Evolutionary conservation across 1,140 invertebrate genomes (phyloP).

Genomic region (Helicoverpa armigera): DNA sequence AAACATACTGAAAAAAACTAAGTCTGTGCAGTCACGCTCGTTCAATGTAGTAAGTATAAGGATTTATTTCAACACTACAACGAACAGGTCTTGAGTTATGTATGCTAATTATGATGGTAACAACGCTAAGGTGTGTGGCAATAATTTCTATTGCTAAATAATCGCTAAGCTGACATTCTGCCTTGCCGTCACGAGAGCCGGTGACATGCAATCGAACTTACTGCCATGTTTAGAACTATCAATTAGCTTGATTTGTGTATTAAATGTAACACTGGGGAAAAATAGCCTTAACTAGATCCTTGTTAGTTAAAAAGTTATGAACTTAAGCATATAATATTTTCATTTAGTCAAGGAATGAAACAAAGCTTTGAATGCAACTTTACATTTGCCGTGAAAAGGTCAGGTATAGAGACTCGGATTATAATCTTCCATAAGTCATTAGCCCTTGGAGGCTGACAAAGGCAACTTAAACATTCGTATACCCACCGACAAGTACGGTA

Average conservation of each 20-base stretch:
- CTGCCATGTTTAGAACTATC: no score
- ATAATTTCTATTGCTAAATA: constrained; percentile 27
- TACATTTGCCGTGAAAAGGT: no score
- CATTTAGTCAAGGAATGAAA: no score
- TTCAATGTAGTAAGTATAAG: background rate
- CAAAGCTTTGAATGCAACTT: no score
- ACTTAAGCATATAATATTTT: no score
- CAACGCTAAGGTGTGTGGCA: constrained; percentile 19
- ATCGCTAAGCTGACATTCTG: constrained; percentile 15
- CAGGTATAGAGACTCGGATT: no score
- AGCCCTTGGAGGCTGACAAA: no score
- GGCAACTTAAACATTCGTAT: background rate
- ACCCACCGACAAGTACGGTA: background rate
- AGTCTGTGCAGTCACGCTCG: constrained; percentile 2
- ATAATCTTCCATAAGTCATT: no score
- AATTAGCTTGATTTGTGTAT: no score
- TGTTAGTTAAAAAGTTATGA: no score
- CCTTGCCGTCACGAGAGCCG: constrained; percentile 6
- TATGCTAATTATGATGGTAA: constrained; percentile 2
- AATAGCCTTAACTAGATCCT: no score
- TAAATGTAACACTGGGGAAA: no score
- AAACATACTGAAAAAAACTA: background rate
- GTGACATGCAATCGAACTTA: constrained; percentile 15
- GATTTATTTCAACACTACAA: background rate
- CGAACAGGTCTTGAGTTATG: constrained; percentile 1